Conservation (phyloP, 1,140 invertebrate genomes). For the Sitobion miscanthi region DNA sequence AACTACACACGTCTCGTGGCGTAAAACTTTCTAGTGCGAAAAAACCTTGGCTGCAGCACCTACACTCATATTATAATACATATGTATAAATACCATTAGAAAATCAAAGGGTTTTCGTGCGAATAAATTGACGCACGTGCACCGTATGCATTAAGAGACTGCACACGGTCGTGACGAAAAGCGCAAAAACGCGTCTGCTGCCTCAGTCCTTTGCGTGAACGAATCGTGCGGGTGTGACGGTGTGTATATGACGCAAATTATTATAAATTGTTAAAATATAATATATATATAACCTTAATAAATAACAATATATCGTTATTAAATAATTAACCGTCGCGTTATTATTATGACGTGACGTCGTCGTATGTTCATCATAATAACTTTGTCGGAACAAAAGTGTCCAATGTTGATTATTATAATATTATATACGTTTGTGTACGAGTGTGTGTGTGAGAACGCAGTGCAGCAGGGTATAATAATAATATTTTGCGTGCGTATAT, state of each 20-base stretch:
- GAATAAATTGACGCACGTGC: not conserved
- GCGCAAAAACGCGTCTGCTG: not conserved
- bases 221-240: too few relatives aligned
- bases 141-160: not conserved
- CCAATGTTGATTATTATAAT: not conserved
- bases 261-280: too few relatives aligned
- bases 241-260: too few relatives aligned
- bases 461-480: not conserved
- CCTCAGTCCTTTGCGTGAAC: not conserved
- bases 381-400: not conserved
- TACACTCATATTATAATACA: not conserved
- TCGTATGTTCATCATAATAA: not conserved
- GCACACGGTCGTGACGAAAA: not conserved
- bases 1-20: too few relatives aligned
- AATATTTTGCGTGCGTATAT: not conserved
- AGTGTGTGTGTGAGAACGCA: too few relatives aligned
- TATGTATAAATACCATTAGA: not conserved
- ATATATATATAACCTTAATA: not conserved
- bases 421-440: not conserved
- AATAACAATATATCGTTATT: not conserved
- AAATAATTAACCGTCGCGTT: not conserved
- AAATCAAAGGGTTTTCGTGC: not conserved
- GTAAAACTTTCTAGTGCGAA: not conserved
- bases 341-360: not conserved
- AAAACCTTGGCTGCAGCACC: not conserved